Base-by-base conservation (phyloP, 2,888 invertebrate genomes). In the Drosophila koepferae region DNA sequence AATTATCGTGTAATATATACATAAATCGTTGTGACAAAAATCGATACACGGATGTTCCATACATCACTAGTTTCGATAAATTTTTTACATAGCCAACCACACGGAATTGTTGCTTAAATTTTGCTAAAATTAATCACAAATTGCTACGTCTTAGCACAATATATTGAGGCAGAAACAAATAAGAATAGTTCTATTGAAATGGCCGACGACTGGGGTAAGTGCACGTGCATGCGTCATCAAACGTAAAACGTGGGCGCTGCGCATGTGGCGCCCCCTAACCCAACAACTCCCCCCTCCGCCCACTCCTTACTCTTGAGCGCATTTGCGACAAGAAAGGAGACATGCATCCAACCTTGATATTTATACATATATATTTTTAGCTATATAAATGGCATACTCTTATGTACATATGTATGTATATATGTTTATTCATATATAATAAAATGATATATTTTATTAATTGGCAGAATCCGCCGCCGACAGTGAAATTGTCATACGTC, bases 141-240 rank as follows among this genome's bases (percentile, higher is more conserved):
- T 67, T 62, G n/a, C 40, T 61, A 63, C 48, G 51, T 61, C 18
- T 43, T 38, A 56, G 67, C 72, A 74, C 68, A 81, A 56, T 31
- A 65, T 34, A 66, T 46, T 41, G 18, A 55, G 68, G 59, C 67
- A 80, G 63, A 28, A 46, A 53, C 36, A 56, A 51, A 72, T 63
- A 44, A 18, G 48, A 63, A 53, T 54, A 54, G 48, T 68, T 64
- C 58, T 48, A 55, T 59, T 46, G 65, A 75, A 65, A 96, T 96
- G 96, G 95, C 95, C 85, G 96, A 95, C 93, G 95, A 95, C 92
- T 96, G 96, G 96, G 96, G 96, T 96, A 93, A 92, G 95, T 90
- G 61, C 31, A 71, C 66, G 66, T 66, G 81, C 53, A 43, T 70
- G 82, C 75, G 77, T 80, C 80, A 73, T 69, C 58, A 63, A 53